Evolutionary conservation across 2,888 invertebrate genomes (phyloP).

Genomic region (Choreutis nemorana): DNA sequence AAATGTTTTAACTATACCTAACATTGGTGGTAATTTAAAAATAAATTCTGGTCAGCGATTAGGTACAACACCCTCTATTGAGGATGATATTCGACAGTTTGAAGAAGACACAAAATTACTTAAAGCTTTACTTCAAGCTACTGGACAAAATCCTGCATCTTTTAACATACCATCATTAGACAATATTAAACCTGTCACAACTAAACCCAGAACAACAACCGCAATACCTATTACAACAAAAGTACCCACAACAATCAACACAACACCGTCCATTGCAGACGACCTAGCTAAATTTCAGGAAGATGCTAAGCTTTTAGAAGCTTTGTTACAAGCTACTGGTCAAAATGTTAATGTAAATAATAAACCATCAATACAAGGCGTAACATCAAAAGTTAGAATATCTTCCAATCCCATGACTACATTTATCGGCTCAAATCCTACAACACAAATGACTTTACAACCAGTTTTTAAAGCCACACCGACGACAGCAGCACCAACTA

Average conservation of each 20-base stretch:
- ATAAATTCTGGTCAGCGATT: constrained; percentile 20
- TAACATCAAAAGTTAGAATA: constrained; percentile 51
- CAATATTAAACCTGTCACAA: constrained; percentile 19
- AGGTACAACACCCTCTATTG: constrained; percentile 40
- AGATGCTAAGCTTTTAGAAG: constrained; percentile 49
- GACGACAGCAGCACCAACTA: constrained; percentile 26
- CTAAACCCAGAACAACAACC: constrained; percentile 18
- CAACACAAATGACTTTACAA: constrained; percentile 37
- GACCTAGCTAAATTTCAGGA: constrained; percentile 47
- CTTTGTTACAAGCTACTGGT: constrained; percentile 45
- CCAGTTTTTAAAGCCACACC: constrained; percentile 34
- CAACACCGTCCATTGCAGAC: constrained; percentile 30
- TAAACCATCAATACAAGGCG: constrained; percentile 40
- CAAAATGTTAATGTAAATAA: constrained; percentile 30
- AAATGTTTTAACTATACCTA: constrained; percentile 19
- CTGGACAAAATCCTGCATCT: constrained; percentile 44
- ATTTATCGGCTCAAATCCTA: constrained; percentile 39
- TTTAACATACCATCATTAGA: constrained; percentile 43
- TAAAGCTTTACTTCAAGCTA: constrained; percentile 49
- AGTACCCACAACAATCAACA: constrained; percentile 19
- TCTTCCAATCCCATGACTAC: constrained; percentile 46
- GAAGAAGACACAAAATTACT: constrained; percentile 54
- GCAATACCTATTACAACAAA: constrained; percentile 19
- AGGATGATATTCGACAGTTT: constrained; percentile 53
- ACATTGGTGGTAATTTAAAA: constrained; percentile 18